Evolutionary conservation across 2,797 vertebrate genomes (phyloP).

Genomic region (Capromys pilorides): DNA sequence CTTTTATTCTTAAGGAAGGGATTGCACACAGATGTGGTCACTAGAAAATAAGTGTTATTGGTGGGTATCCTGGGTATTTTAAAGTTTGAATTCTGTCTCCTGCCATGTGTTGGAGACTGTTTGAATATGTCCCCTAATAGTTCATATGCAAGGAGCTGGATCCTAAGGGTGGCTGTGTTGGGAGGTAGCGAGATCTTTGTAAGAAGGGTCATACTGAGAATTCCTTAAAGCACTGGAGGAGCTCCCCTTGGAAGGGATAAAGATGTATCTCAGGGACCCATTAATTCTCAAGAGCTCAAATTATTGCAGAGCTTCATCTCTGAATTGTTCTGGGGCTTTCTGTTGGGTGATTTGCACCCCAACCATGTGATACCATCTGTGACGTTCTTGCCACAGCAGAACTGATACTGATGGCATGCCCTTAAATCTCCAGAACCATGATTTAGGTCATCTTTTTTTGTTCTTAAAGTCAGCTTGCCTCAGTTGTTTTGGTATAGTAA

Average conservation of each 20-base stretch:
- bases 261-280: neutral
- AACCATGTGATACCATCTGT: neutral
- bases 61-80: neutral
- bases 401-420: neutral
- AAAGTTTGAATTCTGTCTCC: neutral
- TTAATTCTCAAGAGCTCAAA: neutral
- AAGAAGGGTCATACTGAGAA: neutral
- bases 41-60: neutral
- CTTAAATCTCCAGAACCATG: neutral
- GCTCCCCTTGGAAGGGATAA: no score
- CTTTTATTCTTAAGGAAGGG: neutral
- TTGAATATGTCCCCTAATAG: neutral
- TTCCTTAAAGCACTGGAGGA: neutral
- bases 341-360: neutral
- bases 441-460: neutral
- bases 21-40: neutral
- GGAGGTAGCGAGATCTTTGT: neutral
- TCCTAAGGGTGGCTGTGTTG: neutral
- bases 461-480: neutral
- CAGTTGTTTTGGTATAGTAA: neutral
- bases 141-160: neutral
- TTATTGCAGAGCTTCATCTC: neutral
- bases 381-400: neutral
- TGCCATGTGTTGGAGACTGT: neutral
- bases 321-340: neutral